Conservation (phyloP, 2,888 invertebrate species). For the Mechanitis messenoides region DNA sequence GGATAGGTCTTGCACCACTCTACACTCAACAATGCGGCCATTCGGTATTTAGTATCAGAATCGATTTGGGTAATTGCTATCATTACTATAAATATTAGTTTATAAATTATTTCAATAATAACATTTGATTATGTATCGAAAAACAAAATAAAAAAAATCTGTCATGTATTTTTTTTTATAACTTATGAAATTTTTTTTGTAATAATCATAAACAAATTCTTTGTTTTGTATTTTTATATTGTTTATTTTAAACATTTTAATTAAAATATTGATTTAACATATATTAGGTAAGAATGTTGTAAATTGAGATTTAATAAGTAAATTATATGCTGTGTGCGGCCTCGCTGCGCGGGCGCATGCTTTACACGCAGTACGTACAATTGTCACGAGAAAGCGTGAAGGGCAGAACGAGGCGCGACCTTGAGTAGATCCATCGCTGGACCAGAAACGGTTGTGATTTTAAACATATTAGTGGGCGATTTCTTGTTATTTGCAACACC, state of each 20-base stretch:
- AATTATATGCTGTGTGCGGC: slow-evolving; percentile 11
- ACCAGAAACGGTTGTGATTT: slow-evolving; percentile 12
- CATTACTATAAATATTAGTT: slow-evolving; percentile 8
- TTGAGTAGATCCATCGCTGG: slow-evolving; percentile 24
- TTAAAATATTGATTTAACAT: no score
- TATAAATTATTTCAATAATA: background rate
- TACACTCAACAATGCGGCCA: slow-evolving; percentile 21
- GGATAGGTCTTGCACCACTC: slow-evolving; percentile 17
- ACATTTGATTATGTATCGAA: no score
- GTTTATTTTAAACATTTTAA: no score
- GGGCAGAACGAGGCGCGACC: slow-evolving; percentile 40
- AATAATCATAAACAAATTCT: no score
- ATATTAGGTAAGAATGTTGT: no score
- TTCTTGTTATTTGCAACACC: no score
- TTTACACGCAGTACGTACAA: slow-evolving; percentile 22
- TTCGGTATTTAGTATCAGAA: slow-evolving; percentile 13
- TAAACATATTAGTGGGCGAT: no score
- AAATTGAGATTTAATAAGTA: background rate
- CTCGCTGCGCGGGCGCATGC: slow-evolving; percentile 23
- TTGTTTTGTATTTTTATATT: no score
- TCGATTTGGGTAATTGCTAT: slow-evolving; percentile 17
- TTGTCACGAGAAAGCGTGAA: slow-evolving; percentile 59
- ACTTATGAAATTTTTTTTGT: no score
- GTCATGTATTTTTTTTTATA: no score
- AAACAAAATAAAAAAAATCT: no score